Evolutionary conservation across 2,113 vertebrate species (phyloP), one percentile per base, ranked within the genome.

Genomic region (Barbus barbus): DNA sequence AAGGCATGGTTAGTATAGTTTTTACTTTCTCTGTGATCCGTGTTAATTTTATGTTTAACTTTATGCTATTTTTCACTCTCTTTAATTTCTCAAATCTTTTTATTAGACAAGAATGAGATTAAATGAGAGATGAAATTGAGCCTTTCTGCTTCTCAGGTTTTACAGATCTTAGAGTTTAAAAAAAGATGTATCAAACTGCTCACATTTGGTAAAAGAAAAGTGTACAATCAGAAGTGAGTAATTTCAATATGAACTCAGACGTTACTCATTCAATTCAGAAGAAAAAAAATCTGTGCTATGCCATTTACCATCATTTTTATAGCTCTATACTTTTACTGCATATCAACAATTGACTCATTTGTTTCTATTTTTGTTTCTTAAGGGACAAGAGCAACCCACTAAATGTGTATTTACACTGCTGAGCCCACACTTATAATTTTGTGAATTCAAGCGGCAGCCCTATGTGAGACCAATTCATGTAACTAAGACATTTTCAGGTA

Each of bases 361-460:
- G 44, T 75, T 46, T 75, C 44, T 75, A 31, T 20, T 75, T 75
- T 75, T 31, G 26, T 51, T 75, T 28, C 24, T 74, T 51, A 48
- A 31, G 46, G 69, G 38, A 44, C 12, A 14, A 11, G 33, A 11
- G 33, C 9, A 5, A 38, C 65, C 33, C 65, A 38, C 18, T 12
- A 36, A 36, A 67, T 9, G 9, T 72, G 71, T 73, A 2, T 46
- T 46, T 73, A 20, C 72, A 11, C 8, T 44, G 38, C 71, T 6
- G 22, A 73, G n/a, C 33, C 65, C 33, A 72, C 69, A 44, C 38
- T 72, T 72, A 3, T 72, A 14, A 44, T 44, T 44, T 72, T 38
- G 22, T 72, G 22, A 72, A 72, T 51, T 18, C 3, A 48, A 65
- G 41, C 9, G 5, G 65, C 9, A 12, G 2, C 58, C 18, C 78